Percentiles rank a stretch among this genome's conserved stretches.
Evolutionary conservation across 2,797 vertebrate species (phyloP).

Genomic region (Coendou prehensilis): DNA sequence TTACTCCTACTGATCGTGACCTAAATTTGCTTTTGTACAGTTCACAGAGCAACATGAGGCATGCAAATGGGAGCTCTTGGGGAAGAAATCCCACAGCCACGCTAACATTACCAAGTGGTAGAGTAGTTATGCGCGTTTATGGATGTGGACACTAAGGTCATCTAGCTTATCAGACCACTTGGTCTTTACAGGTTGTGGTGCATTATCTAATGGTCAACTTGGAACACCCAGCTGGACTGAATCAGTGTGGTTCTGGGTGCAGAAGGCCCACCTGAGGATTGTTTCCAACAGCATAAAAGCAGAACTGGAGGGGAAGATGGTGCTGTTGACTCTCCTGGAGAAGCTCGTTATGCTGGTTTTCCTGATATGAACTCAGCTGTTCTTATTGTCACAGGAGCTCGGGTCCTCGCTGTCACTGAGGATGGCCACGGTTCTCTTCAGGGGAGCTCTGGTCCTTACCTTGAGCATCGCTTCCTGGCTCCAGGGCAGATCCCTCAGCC

Average conservation of each 20-base stretch:
- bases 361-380: not conserved
- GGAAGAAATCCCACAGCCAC: not conserved
- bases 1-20: slow-evolving; percentile 67
- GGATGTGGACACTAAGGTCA: slow-evolving; percentile 22
- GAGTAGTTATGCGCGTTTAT: slow-evolving; percentile 48
- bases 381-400: not conserved
- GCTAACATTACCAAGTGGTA: not conserved
- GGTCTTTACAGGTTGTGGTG: not conserved
- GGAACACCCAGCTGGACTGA: not conserved
- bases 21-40: slow-evolving; percentile 66
- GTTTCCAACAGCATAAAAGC: not conserved
- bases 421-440: not conserved
- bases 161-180: slow-evolving; percentile 33
- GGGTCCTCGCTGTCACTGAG: not conserved
- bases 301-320: not conserved
- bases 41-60: not conserved
- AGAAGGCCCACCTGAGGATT: too few relatives aligned
- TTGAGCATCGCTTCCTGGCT: not conserved
- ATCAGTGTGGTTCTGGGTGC: not conserved
- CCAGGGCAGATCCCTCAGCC: not conserved
- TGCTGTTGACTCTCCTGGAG: not conserved
- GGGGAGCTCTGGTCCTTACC: not conserved
- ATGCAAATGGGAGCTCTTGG: not conserved
- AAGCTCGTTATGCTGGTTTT: not conserved
- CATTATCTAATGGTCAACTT: not conserved